phyloP scores from a whole-genome alignment of 2,113 vertebrate genomes.

The Puntigrus tetrazona region DNA sequence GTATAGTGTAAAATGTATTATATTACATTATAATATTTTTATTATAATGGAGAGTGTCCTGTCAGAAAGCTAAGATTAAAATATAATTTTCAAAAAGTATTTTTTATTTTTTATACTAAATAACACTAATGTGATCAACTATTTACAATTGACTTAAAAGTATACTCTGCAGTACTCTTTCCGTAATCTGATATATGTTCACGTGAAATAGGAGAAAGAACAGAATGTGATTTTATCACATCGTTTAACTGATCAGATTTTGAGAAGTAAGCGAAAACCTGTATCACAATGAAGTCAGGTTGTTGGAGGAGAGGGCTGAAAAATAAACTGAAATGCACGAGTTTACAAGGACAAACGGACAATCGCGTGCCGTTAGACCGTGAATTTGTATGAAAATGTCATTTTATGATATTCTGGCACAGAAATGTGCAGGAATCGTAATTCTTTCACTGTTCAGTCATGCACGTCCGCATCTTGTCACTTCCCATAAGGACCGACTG shows the following conservation, averaged over 20 bases:
- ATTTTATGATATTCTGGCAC: background rate
- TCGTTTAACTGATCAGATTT: background rate
- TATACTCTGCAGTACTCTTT: background rate
- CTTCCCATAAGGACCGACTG: background rate
- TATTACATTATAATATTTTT: no score
- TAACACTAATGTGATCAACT: no score
- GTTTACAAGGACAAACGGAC: no score
- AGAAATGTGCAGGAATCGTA: background rate
- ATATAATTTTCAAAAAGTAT: no score
- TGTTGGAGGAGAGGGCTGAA: background rate
- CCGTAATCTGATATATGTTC: background rate
- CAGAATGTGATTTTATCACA: background rate
- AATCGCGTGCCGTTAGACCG: background rate
- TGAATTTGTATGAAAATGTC: background rate
- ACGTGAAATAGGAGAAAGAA: background rate
- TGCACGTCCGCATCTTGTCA: constrained; percentile 5
- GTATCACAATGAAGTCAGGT: background rate
- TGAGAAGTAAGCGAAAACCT: background rate
- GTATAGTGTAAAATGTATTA: no score
- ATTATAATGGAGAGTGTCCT: background rate
- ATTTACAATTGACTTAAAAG: background rate
- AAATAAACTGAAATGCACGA: no score
- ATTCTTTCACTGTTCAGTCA: background rate
- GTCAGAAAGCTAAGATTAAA: background rate
- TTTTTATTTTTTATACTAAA: no score